phyloP scores from a whole-genome alignment of 2,888 invertebrate genomes.

The Alloplasta piceator region DNA sequence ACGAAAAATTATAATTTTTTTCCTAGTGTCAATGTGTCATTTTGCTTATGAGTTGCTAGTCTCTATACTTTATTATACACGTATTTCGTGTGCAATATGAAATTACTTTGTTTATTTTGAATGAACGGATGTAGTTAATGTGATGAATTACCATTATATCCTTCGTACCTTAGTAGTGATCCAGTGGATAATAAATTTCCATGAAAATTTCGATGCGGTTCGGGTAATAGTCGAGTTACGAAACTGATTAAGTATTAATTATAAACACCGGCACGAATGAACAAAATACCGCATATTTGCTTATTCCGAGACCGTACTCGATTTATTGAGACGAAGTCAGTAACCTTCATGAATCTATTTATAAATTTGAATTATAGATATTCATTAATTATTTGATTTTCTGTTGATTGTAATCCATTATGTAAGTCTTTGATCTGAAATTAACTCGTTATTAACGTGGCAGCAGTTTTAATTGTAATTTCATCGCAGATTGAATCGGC shows the following conservation, averaged over 20 bases:
- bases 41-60: constrained; percentile 70
- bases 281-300: constrained; percentile 4
- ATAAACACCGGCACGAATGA: constrained; percentile 38
- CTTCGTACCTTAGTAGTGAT: constrained; percentile 8
- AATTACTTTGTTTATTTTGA: constrained; percentile 38
- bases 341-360: background rate
- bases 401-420: background rate
- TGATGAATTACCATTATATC: constrained; percentile 26
- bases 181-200: constrained; percentile 64
- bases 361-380: background rate
- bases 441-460: constrained; percentile 1
- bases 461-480: constrained; percentile 4
- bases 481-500: background rate
- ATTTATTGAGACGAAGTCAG: constrained; percentile 7
- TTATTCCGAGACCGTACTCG: constrained; percentile 37
- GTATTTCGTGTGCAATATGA: constrained; percentile 47
- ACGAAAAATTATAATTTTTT: constrained; percentile 6
- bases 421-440: background rate
- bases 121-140: constrained; percentile 21
- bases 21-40: constrained; percentile 53
- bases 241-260: constrained; percentile 63
- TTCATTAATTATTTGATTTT: background rate
- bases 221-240: constrained; percentile 29
- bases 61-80: constrained; percentile 18
- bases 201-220: constrained; percentile 59